These are phyloP conservation scores for Mormyrops attenuatus DNA, from an alignment of 2,797 vertebrate species.

Conservation along the genomic window DNA sequence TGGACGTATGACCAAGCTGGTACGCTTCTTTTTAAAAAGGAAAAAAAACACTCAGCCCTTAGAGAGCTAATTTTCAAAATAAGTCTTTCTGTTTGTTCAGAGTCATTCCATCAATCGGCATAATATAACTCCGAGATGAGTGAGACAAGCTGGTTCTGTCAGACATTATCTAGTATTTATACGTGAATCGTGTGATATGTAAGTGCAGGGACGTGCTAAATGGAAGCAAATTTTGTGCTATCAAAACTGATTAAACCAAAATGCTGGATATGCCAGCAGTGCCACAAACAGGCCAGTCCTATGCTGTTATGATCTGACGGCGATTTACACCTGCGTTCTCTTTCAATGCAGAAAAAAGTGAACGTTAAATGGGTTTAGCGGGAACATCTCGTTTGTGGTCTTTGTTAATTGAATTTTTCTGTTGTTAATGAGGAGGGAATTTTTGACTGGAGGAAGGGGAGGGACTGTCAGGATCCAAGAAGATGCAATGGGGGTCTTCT, in stretches of 20 bases:
- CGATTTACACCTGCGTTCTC: background rate
- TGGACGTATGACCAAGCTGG: background rate
- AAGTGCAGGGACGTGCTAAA: background rate
- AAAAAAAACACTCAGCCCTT: background rate
- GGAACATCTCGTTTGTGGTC: background rate
- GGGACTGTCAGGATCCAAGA: background rate
- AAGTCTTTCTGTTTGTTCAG: background rate
- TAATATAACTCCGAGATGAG: background rate
- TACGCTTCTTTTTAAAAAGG: background rate
- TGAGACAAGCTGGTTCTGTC: background rate
- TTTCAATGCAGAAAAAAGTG: background rate
- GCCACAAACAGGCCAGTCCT: background rate
- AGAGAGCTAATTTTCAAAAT: background rate
- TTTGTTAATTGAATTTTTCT: background rate
- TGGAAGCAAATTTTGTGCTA: background rate
- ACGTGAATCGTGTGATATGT: background rate
- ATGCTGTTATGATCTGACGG: background rate
- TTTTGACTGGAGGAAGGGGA: background rate
- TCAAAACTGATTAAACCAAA: background rate
- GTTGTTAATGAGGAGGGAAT: background rate
- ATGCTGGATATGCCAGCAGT: background rate
- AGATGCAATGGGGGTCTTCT: background rate
- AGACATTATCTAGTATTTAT: background rate
- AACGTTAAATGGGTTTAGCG: background rate
- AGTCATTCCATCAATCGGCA: background rate